These are phyloP conservation scores for Poicephalus meyeri DNA, from an alignment of 2,113 vertebrate genomes.

Conservation along the genomic window DNA sequence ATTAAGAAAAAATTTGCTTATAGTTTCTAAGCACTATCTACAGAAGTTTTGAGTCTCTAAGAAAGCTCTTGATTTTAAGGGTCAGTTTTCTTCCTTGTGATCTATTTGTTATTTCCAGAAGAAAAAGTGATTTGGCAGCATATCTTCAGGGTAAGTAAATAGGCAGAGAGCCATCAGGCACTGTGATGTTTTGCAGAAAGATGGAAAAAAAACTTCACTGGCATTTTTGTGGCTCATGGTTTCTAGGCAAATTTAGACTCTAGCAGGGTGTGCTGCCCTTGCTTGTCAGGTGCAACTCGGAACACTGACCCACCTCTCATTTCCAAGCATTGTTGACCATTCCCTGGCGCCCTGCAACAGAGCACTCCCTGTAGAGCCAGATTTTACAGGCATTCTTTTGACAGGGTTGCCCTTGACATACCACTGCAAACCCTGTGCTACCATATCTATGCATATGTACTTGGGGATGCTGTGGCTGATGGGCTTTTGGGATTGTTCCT, in stretches of 20 bases:
- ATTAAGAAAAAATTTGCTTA: not conserved
- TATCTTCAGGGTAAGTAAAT: not conserved
- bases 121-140: not conserved
- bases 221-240: not conserved
- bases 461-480: not conserved
- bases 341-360: not conserved
- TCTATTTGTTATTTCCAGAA: not conserved
- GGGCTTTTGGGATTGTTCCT: not conserved
- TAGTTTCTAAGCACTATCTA: not conserved
- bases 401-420: not conserved
- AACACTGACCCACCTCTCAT: not conserved
- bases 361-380: not conserved
- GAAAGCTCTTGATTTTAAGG: not conserved
- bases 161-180: not conserved
- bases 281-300: rapidly evolving
- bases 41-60: not conserved
- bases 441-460: not conserved
- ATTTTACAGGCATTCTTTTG: not conserved
- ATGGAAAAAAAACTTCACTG: not conserved
- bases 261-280: not conserved
- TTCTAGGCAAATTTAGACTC: not conserved
- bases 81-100: not conserved
- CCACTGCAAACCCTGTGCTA: not conserved
- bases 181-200: not conserved
- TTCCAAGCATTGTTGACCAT: not conserved